Conservation (phyloP, 2,888 invertebrate species). For the Ochropleura leucogaster region DNA sequence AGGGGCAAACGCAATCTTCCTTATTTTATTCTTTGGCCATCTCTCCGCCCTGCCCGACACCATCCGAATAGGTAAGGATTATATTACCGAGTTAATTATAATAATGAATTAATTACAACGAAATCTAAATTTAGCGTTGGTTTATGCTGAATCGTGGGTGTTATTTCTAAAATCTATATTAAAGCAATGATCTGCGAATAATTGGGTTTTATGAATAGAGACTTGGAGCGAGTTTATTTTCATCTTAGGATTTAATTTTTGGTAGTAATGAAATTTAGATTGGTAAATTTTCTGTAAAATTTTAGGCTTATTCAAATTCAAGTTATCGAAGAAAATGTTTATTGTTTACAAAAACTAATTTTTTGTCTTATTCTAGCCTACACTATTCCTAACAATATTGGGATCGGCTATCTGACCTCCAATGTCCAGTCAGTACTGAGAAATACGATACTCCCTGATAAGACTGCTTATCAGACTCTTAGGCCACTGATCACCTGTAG, state of each 20-base stretch:
- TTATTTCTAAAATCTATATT: conserved; percentile 61
- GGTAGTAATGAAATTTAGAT: neutral
- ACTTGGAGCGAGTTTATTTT: conserved; percentile 10
- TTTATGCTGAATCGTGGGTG: conserved; percentile 54
- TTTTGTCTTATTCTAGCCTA: neutral
- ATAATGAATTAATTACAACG: conserved; percentile 52
- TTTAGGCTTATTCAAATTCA: conserved; percentile 6
- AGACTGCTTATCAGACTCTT: too few relatives aligned
- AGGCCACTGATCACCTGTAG: too few relatives aligned
- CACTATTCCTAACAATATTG: too few relatives aligned
- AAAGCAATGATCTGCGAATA: conserved; percentile 55
- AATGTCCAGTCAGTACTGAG: too few relatives aligned
- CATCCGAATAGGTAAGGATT: conserved; percentile 88
- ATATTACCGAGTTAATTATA: conserved; percentile 42
- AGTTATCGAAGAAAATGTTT: neutral
- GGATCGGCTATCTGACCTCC: too few relatives aligned
- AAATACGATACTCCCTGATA: too few relatives aligned
- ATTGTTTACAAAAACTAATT: conserved; percentile 1
- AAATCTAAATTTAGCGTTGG: conserved; percentile 36
- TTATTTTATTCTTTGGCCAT: conserved; percentile 86
- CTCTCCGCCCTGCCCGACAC: conserved; percentile 89
- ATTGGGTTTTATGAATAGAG: conserved; percentile 34
- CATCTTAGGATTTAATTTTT: conserved; percentile 16
- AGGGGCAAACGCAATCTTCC: conserved; percentile 83
- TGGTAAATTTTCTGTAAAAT: conserved; percentile 2